phyloP scores from a whole-genome alignment of 2,888 invertebrate species.

The Amphipoea lucens region DNA sequence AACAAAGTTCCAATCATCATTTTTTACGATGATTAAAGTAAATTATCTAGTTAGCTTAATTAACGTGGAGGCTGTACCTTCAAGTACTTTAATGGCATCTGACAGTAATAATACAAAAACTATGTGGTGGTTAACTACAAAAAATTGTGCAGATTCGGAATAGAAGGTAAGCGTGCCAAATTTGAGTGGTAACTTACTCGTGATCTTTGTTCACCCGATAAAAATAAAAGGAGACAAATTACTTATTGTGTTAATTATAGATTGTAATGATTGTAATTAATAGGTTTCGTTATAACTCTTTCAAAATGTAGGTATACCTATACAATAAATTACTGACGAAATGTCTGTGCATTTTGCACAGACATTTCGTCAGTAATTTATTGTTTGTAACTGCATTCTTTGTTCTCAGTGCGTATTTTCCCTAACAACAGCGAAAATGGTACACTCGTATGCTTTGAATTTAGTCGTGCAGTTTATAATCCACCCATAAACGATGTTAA shows the following conservation, averaged over 20 bases:
- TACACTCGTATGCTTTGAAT: background rate
- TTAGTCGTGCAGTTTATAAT: conserved; percentile 6
- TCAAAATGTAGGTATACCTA: background rate
- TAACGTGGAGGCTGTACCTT: conserved; percentile 34
- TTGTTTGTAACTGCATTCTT: background rate
- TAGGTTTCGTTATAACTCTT: conserved; percentile 7
- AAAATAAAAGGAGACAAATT: conserved; percentile 29
- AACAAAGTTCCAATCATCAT: conserved; percentile 50
- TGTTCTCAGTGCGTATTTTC: background rate
- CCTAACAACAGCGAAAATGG: background rate
- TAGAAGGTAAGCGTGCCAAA: conserved; percentile 14
- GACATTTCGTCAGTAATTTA: conserved; percentile 7
- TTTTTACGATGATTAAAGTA: conserved; percentile 49
- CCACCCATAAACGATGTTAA: background rate
- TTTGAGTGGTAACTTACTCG: conserved; percentile 2
- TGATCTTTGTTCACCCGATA: conserved; percentile 31
- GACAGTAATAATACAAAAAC: conserved; percentile 47
- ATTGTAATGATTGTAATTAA: conserved; percentile 32
- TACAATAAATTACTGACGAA: no score
- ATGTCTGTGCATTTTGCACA: no score
- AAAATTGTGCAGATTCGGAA: conserved; percentile 33
- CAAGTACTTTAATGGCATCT: conserved; percentile 31
- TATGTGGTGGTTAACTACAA: background rate
- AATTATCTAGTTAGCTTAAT: conserved; percentile 59
- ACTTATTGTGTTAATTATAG: conserved; percentile 41